phyloP scores from a whole-genome alignment of 2,888 invertebrate species.

The Drosophila atripex region DNA sequence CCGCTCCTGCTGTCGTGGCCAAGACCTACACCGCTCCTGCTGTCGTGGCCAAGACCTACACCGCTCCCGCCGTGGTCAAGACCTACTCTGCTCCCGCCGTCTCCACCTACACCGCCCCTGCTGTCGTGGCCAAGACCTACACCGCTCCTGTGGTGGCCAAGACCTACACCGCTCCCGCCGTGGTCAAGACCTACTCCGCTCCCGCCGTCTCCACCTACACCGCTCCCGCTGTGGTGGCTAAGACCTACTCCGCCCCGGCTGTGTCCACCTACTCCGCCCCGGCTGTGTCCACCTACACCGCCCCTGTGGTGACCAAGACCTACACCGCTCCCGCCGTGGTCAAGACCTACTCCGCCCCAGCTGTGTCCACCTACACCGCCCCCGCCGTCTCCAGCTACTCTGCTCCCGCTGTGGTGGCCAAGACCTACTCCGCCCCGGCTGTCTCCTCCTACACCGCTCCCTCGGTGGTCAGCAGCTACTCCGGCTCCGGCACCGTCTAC shows the following conservation, averaged over 20 bases:
- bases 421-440: slow-evolving; percentile 42
- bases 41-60: slow-evolving; percentile 24
- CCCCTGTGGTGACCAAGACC: slow-evolving; percentile 17
- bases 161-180: slow-evolving; percentile 13
- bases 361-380: slow-evolving; percentile 13
- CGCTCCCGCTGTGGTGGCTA: slow-evolving; percentile 17
- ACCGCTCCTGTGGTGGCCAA: slow-evolving; percentile 22
- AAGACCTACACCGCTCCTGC: slow-evolving; percentile 32
- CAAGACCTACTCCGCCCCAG: slow-evolving; percentile 40
- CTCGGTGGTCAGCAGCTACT: slow-evolving; percentile 32
- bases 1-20: slow-evolving; percentile 36
- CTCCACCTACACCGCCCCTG: slow-evolving; percentile 5
- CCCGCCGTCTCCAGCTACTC: slow-evolving; percentile 22
- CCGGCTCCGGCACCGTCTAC: slow-evolving; percentile 73
- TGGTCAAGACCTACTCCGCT: slow-evolving; percentile 20
- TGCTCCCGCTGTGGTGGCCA: slow-evolving; percentile 10
- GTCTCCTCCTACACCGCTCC: slow-evolving; percentile 14
- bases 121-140: slow-evolving; percentile 27
- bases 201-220: slow-evolving; percentile 35
- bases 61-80: slow-evolving; percentile 30
- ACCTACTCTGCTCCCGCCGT: slow-evolving; percentile 40
- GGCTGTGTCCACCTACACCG: slow-evolving; percentile 37
- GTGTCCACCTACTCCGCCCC: slow-evolving; percentile 13
- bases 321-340: slow-evolving; percentile 14
- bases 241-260: slow-evolving; percentile 42